phyloP scores from a whole-genome alignment of 2,113 vertebrate genomes.

The Laterallus jamaicensis region DNA sequence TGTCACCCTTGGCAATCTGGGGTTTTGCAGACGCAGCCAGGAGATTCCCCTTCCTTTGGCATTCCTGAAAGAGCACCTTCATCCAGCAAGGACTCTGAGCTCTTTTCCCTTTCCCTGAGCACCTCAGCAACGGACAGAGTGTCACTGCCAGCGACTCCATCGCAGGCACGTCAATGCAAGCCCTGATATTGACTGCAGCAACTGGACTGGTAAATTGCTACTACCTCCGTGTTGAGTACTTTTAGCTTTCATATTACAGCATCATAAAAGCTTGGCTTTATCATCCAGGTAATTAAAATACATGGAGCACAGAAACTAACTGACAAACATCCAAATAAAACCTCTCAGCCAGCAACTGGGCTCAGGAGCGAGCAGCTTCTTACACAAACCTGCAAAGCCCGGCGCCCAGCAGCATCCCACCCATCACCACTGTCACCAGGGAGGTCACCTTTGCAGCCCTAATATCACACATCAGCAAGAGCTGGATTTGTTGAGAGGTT shows the following conservation, averaged over 20 bases:
- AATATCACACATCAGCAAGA: neutral
- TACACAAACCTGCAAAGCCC: neutral
- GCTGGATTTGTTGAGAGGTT: neutral
- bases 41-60: neutral
- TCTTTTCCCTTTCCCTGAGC: neutral
- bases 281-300: neutral
- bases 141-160: neutral
- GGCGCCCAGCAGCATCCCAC: neutral
- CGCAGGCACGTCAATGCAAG: fast-evolving
- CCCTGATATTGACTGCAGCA: neutral
- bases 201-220: neutral
- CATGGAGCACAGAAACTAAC: neutral
- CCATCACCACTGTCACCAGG: neutral
- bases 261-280: neutral
- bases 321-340: conserved; percentile 19
- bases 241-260: neutral
- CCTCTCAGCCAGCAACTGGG: neutral
- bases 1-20: neutral
- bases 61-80: neutral
- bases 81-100: neutral
- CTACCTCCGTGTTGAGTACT: neutral
- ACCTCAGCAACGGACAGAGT: neutral
- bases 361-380: neutral
- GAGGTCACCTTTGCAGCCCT: neutral
- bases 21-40: neutral